Evolutionary conservation across 2,113 vertebrate species (phyloP), one percentile per base, ranked within the genome.

Genomic region (Scomber scombrus): DNA sequence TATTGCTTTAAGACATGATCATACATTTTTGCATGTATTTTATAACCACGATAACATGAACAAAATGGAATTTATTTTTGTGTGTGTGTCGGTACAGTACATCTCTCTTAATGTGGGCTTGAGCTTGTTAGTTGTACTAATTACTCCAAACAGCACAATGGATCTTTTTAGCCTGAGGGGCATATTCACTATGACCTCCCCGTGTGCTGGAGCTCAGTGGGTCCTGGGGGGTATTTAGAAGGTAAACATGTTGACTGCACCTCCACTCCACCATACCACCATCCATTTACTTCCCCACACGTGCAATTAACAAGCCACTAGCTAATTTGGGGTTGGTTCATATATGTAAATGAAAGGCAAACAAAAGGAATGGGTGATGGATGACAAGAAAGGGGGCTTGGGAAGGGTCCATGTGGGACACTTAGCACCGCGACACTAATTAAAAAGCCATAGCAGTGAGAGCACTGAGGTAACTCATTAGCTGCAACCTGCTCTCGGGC

Each of bases 261-360:
- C 85, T 86, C 85, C 56, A 75, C 81, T 68, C 79, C 13, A 5
- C 73, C 57, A n/a, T 51, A 66, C 81, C 76, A 45, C 72, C 79
- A 87, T 78, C 84, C 87, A 92, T 90, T 92, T 93, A 91, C 87
- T 90, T 92, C 87, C 89, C 90, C 92, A 90, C 89, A 90, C 67
- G 88, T 84, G 86, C 93, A 94, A 95, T 95, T 95, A 94, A 93
- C 76, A 91, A 91, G 91, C 81, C 84, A 75, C 77, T 78, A 16
- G 87, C 93, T 94, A 94, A 96, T 95, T 95, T 95, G 88, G 75
- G 88, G 82, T 80, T 82, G 82, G 85, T 64, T 90, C 93, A 83
- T 91, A 89, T 93, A 94, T 94, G 94, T 91, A 95, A 95, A 95
- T 95, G 92, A 89, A 88, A 89, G 71, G 86, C 91, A 95, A 94